Conservation (phyloP, 2,797 vertebrate genomes). For the Onychomys arenicola region DNA sequence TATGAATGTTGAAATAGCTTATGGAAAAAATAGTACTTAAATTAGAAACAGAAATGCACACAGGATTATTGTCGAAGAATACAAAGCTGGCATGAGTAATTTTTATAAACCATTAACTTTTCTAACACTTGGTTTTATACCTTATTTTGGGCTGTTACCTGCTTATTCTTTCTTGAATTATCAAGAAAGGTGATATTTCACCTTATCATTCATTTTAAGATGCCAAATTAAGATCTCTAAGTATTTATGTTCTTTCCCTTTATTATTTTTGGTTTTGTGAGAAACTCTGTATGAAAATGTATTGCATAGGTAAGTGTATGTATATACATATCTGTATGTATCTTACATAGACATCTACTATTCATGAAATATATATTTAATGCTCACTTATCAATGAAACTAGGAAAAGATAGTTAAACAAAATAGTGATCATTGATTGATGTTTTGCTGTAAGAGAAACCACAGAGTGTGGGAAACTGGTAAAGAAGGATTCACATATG, state of each 20-base stretch:
- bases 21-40: background rate
- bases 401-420: background rate
- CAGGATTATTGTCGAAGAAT: background rate
- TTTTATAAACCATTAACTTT: background rate
- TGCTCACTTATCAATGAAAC: background rate
- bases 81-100: background rate
- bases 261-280: background rate
- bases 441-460: background rate
- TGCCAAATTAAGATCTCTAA: background rate
- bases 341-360: background rate
- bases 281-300: background rate
- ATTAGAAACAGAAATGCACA: slow-evolving; percentile 16
- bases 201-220: background rate
- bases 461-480: background rate
- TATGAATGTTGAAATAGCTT: slow-evolving; percentile 25
- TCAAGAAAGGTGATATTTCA: too few species aligned
- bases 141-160: background rate
- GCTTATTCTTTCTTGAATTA: background rate
- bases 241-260: background rate
- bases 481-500: background rate
- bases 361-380: background rate
- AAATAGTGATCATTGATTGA: background rate
- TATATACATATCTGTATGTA: background rate
- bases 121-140: background rate
- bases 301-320: background rate